phyloP scores from a whole-genome alignment of 2,113 vertebrate genomes.

The Psittacara wagleri region DNA sequence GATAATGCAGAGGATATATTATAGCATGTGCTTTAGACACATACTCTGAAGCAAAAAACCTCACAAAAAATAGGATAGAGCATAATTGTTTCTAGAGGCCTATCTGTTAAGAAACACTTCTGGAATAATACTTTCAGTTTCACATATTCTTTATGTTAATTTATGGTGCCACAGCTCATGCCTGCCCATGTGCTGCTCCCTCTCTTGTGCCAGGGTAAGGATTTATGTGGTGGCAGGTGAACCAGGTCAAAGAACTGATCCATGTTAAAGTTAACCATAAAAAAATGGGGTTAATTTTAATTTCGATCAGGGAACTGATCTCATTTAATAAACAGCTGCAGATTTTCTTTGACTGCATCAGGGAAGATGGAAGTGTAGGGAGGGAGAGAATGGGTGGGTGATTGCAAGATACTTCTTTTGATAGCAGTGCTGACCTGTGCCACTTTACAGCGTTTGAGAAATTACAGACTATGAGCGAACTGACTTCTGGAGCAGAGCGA shows the following conservation, averaged over 20 bases:
- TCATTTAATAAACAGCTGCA: slow-evolving; percentile 1
- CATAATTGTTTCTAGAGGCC: not conserved
- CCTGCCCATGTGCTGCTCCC: not conserved
- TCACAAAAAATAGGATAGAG: not conserved
- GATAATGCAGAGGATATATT: not conserved
- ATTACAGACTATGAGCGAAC: not conserved
- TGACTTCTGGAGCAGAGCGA: not conserved
- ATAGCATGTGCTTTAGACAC: not conserved
- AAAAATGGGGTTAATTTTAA: not conserved
- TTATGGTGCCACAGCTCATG: not conserved
- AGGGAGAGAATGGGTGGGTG: not conserved
- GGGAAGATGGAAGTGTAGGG: not conserved
- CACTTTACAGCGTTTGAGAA: not conserved
- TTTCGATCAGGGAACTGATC: not conserved
- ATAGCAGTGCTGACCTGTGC: slow-evolving; percentile 13
- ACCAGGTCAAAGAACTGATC: not conserved
- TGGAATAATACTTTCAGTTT: not conserved
- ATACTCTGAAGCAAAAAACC: not conserved
- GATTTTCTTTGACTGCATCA: not conserved
- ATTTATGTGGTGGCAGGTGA: slow-evolving; percentile 44
- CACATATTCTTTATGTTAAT: not conserved
- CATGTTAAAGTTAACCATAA: not conserved
- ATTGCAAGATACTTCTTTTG: not conserved
- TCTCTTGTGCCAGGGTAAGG: not conserved
- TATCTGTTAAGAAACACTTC: not conserved